phyloP scores from a whole-genome alignment of 1,140 invertebrate species.

The Cydia pomonella region DNA sequence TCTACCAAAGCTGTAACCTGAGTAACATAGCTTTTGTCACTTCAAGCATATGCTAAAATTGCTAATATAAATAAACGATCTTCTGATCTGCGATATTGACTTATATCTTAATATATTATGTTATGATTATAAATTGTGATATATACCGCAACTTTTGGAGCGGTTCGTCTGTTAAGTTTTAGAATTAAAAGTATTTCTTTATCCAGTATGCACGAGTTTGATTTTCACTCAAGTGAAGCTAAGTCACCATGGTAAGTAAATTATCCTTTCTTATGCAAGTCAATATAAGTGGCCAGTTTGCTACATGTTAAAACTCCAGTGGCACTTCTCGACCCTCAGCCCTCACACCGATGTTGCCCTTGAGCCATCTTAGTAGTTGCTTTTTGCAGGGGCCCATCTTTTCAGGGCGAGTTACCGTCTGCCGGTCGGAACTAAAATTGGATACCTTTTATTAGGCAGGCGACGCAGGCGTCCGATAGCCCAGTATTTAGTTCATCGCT shows the following conservation, averaged over 20 bases:
- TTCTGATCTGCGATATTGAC: constrained; percentile 19
- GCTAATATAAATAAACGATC: not conserved
- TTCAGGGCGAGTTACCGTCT: no score
- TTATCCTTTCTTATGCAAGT: no score
- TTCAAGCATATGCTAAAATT: constrained; percentile 3
- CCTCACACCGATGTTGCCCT: no score
- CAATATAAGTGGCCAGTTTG: no score
- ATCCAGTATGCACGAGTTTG: constrained; percentile 28
- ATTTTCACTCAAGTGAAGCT: not conserved
- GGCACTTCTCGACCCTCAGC: no score
- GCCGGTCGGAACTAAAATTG: no score
- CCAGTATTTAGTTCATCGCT: no score
- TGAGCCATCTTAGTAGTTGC: no score
- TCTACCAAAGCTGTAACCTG: not conserved
- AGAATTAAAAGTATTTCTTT: constrained; percentile 45
- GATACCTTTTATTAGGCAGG: no score
- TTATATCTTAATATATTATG: constrained; percentile 16
- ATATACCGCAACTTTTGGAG: constrained; percentile 32
- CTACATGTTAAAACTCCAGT: no score
- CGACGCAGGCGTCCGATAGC: no score
- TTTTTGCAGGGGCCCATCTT: no score
- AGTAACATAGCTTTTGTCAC: not conserved
- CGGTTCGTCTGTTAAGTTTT: constrained; percentile 50
- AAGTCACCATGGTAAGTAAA: not conserved
- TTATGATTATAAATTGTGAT: constrained; percentile 44